Evolutionary conservation across 2,113 vertebrate genomes (phyloP).

Genomic region (Dromiciops gliroides): DNA sequence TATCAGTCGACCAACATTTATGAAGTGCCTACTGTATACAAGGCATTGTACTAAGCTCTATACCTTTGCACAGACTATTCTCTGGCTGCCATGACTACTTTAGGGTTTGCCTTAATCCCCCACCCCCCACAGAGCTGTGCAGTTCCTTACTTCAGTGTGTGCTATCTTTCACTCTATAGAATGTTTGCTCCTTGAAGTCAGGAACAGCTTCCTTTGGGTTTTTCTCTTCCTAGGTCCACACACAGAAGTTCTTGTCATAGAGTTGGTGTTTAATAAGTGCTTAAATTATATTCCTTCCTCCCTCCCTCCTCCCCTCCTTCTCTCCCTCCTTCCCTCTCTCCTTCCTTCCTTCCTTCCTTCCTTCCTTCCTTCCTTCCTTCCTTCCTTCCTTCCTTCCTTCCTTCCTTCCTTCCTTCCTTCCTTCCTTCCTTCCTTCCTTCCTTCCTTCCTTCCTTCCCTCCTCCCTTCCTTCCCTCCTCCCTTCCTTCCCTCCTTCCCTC

Average conservation of each 20-base stretch:
- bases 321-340: too few relatives aligned
- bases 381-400: too few relatives aligned
- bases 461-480: too few relatives aligned
- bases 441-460: too few relatives aligned
- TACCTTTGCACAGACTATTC: neutral
- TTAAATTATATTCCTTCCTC: too few relatives aligned
- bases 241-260: neutral
- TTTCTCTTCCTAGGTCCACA: neutral
- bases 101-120: neutral
- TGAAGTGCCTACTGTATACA: neutral
- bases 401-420: too few relatives aligned
- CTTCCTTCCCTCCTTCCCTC: too few relatives aligned
- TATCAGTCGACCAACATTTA: neutral
- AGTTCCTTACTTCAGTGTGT: neutral
- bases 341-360: too few relatives aligned
- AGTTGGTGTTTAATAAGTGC: neutral
- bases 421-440: too few relatives aligned
- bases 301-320: too few relatives aligned
- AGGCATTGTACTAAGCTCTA: neutral
- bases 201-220: neutral
- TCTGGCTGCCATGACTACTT: neutral
- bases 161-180: neutral
- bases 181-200: neutral
- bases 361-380: too few relatives aligned
- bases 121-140: neutral